Evolutionary conservation across 2,797 vertebrate genomes (phyloP).

Genomic region (Decapterus maruadsi): DNA sequence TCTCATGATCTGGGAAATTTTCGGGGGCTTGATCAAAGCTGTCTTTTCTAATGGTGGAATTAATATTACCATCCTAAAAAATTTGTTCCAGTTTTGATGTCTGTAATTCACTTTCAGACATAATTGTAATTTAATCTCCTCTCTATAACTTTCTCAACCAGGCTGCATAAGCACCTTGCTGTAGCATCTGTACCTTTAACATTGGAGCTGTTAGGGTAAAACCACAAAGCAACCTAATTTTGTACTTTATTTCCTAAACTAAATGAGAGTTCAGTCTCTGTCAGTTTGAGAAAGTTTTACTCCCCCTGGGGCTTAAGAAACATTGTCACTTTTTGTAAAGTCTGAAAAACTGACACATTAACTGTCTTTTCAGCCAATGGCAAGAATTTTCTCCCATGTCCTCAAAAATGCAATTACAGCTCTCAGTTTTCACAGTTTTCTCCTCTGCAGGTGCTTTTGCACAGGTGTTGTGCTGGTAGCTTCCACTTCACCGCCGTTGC

Average conservation of each 20-base stretch:
- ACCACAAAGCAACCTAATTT: conserved; percentile 31
- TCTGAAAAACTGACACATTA: conserved; percentile 40
- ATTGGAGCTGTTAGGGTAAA: conserved; percentile 23
- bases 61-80: background rate
- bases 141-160: conserved; percentile 21
- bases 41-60: conserved; percentile 2
- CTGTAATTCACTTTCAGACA: conserved; percentile 24
- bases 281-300: conserved; percentile 27
- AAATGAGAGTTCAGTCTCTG: conserved; percentile 18
- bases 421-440: conserved; percentile 25
- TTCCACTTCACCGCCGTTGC: conserved; percentile 52
- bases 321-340: conserved; percentile 18
- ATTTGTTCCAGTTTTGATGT: conserved; percentile 19
- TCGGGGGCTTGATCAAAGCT: conserved; percentile 24
- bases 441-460: conserved; percentile 55
- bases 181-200: conserved; percentile 10
- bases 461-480: conserved; percentile 57
- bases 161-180: conserved; percentile 17
- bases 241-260: conserved; percentile 37
- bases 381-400: conserved; percentile 19
- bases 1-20: conserved; percentile 2
- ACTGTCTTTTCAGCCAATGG: conserved; percentile 32
- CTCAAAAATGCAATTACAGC: conserved; percentile 49
- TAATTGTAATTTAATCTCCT: conserved; percentile 27
- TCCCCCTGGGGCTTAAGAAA: conserved; percentile 15